Conservation (phyloP, 2,113 vertebrate species). For the Notarius lentiginosus region DNA sequence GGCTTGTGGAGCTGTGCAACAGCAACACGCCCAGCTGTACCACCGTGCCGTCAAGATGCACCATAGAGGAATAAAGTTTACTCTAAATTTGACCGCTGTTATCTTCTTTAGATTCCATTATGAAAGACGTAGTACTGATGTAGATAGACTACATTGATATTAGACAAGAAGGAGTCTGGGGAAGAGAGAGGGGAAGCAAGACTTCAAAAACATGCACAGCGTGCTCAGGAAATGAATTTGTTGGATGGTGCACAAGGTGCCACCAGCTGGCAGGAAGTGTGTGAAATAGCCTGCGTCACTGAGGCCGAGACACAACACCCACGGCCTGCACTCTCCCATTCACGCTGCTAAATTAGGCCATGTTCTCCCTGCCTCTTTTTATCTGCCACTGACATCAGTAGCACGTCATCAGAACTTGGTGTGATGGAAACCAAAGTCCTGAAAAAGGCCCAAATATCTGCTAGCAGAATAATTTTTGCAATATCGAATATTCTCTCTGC, state of each 20-base stretch:
- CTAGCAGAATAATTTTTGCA: constrained; percentile 25
- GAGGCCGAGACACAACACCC: constrained; percentile 63
- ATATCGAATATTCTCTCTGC: constrained; percentile 6
- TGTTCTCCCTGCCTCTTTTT: constrained; percentile 34
- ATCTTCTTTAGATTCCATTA: not conserved
- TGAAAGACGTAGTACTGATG: not conserved
- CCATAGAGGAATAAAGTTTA: not conserved
- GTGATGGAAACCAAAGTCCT: constrained; percentile 40
- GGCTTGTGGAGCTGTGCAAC: not conserved
- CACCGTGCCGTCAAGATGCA: not conserved
- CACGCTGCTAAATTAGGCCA: constrained; percentile 51
- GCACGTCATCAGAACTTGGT: constrained; percentile 34
- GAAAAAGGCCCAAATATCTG: constrained; percentile 24
- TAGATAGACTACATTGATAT: not conserved
- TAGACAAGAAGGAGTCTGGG: not conserved
- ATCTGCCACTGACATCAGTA: constrained; percentile 43
- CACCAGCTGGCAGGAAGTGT: constrained; percentile 77
- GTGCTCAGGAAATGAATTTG: constrained; percentile 66
- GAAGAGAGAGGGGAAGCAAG: constrained; percentile 52
- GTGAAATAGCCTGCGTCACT: constrained; percentile 73
- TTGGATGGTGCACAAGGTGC: constrained; percentile 63
- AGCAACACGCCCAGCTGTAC: not conserved
- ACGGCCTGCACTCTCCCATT: constrained; percentile 58
- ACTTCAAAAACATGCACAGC: constrained; percentile 55
- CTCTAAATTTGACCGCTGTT: not conserved